phyloP scores from a whole-genome alignment of 1,140 invertebrate species.

The Macrobrachium nipponense region DNA sequence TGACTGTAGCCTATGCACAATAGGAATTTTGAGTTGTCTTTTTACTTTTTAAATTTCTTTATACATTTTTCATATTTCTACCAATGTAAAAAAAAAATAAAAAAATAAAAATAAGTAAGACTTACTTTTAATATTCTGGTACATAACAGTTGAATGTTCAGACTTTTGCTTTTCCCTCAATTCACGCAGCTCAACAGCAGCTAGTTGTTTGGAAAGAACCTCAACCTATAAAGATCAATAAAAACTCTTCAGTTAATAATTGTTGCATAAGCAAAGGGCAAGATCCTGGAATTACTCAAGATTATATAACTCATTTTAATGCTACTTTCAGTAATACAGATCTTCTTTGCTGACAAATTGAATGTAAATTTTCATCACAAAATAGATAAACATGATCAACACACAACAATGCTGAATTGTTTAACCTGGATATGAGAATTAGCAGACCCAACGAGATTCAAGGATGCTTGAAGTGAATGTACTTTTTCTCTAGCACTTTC shows the following conservation, averaged over 20 bases:
- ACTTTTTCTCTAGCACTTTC: constrained; percentile 51
- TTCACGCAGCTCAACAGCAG: constrained; percentile 45
- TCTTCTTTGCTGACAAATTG: not conserved
- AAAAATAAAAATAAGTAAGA: too few relatives aligned
- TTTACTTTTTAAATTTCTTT: too few relatives aligned
- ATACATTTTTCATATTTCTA: too few relatives aligned
- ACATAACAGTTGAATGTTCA: constrained; percentile 41
- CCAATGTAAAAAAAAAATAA: too few relatives aligned
- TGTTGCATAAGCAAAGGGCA: too few relatives aligned
- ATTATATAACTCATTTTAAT: too few relatives aligned
- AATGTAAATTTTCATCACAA: not conserved
- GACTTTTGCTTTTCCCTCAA: constrained; percentile 46
- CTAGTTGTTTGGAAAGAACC: constrained; percentile 44
- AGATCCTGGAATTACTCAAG: too few relatives aligned
- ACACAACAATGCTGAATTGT: not conserved
- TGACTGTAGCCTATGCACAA: too few relatives aligned
- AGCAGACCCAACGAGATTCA: constrained; percentile 37
- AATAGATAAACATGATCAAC: not conserved
- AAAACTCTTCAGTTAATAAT: not conserved
- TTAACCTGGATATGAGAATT: constrained; percentile 30
- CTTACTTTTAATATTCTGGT: constrained; percentile 47
- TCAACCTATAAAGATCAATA: constrained; percentile 17
- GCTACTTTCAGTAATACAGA: not conserved
- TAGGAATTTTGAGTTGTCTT: too few relatives aligned
- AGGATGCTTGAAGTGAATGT: constrained; percentile 48